phyloP scores from a whole-genome alignment of 2,797 vertebrate genomes.

The Peromyscus nudipes region DNA sequence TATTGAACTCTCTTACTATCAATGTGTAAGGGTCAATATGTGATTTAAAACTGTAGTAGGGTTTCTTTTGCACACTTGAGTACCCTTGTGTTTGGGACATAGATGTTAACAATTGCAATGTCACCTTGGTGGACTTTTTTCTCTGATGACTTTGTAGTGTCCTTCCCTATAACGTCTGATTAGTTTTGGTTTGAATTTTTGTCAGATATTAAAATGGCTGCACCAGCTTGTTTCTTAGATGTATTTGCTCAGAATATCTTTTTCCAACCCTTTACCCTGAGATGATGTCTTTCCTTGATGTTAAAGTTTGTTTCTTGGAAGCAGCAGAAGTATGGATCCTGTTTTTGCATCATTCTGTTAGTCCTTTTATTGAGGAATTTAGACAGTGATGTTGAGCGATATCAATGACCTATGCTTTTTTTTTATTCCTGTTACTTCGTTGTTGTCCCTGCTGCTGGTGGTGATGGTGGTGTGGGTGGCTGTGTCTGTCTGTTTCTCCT shows the following conservation, averaged over 20 bases:
- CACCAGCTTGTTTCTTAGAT: neutral
- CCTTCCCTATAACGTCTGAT: neutral
- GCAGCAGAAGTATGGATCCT: neutral
- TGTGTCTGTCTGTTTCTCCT: neutral
- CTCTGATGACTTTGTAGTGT: neutral
- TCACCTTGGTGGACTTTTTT: neutral
- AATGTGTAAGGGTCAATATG: neutral
- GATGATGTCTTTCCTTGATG: neutral
- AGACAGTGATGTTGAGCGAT: neutral
- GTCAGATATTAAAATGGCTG: neutral
- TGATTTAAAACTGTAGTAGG: neutral
- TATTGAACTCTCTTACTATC: neutral
- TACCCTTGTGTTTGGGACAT: neutral
- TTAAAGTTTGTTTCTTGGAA: neutral
- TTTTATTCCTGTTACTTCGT: neutral
- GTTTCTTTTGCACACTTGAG: neutral
- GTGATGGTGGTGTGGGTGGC: neutral
- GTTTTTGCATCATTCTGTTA: neutral
- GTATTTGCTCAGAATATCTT: neutral
- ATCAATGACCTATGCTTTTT: neutral
- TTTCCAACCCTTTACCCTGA: neutral
- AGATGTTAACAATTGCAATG: neutral
- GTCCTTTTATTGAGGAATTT: neutral
- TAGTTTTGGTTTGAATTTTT: neutral
- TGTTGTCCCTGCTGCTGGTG: accelerated